Base-by-base conservation (phyloP, 2,888 invertebrate genomes). In the Malthinus seriepunctatus region DNA sequence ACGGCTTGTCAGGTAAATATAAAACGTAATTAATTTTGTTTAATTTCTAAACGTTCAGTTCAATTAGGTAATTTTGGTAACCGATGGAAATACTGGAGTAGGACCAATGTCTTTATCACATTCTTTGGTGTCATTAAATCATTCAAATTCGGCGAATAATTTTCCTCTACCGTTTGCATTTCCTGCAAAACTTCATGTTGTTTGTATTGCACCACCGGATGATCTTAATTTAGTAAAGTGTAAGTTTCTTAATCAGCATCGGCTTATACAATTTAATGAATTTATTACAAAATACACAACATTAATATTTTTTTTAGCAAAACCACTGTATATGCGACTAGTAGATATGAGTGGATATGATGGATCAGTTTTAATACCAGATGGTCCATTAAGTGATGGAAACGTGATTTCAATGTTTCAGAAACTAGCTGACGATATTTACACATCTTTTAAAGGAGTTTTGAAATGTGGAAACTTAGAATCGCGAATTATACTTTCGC, bases 131-230 rank as follows among this genome's bases (percentile, higher is more conserved):
- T 75, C 79, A 1, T 63, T 81, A 34, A 79, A 79, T 68, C 77
- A 81, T 51, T 76, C 81, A 49, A 76, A 79, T 46, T 60, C 76
- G 14, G 69, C 80, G 42, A 78, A 78, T 69, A 81, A 81, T 15
- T 84, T 89, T 66, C 92, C 92, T 32, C 75, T 94, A 32, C 92
- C 91, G 5, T 90, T 91, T 69, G 82, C 90, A 8, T 92, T 90
- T 75, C 90, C 91, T 8, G 89, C 89, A 48, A 92, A 91, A 78
- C 82, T 96, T 63, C 91, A 88, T 70, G 80, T 91, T 8, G 78
- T 90, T n/a, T 89, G 89, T 44, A 78, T 91, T 62, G 85, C 87
- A 0, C 80, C 86, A 1, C 84, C 86, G 42, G 84, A 84, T 71
- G 90, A 91, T 75, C 73, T 82, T 2, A 82, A 82, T 67, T 78